Base-by-base conservation (phyloP, 1,140 invertebrate genomes). In the Chrysomallon squamiferum region DNA sequence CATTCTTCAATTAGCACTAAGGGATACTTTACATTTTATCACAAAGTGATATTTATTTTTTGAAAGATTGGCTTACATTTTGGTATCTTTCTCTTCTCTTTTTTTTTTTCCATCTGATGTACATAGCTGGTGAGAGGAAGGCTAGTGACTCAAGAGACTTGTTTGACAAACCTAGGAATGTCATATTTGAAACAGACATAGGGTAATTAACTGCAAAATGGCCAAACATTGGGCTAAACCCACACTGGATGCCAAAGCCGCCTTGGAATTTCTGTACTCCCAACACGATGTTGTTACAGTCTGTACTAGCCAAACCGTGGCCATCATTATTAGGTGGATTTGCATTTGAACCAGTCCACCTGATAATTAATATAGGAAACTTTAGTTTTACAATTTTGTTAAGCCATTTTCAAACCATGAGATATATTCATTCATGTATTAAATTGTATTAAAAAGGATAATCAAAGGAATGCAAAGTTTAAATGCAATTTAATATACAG, bases 281-380 rank as follows among this genome's bases (percentile, higher is more conserved):
- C 45, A 83, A 73, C 9, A 85, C 69, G 29, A 82, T 68, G 68
- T 86, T 86, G 59, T 76, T 81, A 6, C 84, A 72, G 61, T 86
- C 84, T 32, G 77, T 79, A 0, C 83, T 77, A 32, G 79, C 75
- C 25, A 70, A 66, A 11, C 84, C 84, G 67, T 86, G 80, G 2
- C 84, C 84, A 68, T 80, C 84, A 70, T 83, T 82, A 57, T 79
- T 81, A 9, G 61, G 43, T 20, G 76, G 76, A 57, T 84, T 85
- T 13, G 79, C 84, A 61, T 85, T 82, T 9, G 83, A 84, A 22
- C 83, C 83, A 56, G 80, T 85, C 83, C 83, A 85, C 61, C 83
- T 85, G 68, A 7, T 71, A 59, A 65, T 32, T 20, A 20, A 33
- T 41, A 56, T 30, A 32, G 33, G 6, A 7, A 5, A 22, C 45